These are phyloP conservation scores for Heliconius aoede DNA, from an alignment of 2,888 invertebrate genomes.

Conservation along the genomic window DNA sequence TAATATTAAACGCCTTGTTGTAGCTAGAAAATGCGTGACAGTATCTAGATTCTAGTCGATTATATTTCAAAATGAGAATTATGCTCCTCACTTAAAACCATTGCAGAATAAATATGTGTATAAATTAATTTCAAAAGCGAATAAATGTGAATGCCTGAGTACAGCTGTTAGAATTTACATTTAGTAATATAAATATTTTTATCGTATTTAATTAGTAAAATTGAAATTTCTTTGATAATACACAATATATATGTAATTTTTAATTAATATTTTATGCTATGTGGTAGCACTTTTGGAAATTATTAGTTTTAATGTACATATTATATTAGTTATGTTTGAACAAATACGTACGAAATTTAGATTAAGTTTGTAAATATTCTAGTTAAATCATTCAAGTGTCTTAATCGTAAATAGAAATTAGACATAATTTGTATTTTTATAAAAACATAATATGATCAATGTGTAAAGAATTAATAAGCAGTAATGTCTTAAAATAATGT, in stretches of 20 bases:
- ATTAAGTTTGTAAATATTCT: slow-evolving; percentile 52
- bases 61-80: slow-evolving; percentile 30
- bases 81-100: not conserved
- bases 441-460: slow-evolving; percentile 52
- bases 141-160: not conserved
- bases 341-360: not conserved
- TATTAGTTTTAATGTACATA: slow-evolving; percentile 34
- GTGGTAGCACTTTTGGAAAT: slow-evolving; percentile 50
- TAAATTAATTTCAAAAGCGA: slow-evolving; percentile 9
- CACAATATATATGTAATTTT: not conserved
- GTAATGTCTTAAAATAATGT: not conserved
- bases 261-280: slow-evolving; percentile 60
- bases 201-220: not conserved
- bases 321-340: slow-evolving; percentile 11
- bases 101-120: not conserved
- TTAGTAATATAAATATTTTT: not conserved
- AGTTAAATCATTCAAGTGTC: slow-evolving; percentile 63
- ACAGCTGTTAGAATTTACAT: not conserved
- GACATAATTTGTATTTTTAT: slow-evolving; percentile 67
- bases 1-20: slow-evolving; percentile 26
- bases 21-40: slow-evolving; percentile 23
- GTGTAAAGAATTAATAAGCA: not conserved
- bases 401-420: slow-evolving; percentile 61
- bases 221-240: not conserved
- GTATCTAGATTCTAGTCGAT: slow-evolving; percentile 41